Conservation (phyloP, 2,888 invertebrate genomes). For the Acheta domesticus region DNA sequence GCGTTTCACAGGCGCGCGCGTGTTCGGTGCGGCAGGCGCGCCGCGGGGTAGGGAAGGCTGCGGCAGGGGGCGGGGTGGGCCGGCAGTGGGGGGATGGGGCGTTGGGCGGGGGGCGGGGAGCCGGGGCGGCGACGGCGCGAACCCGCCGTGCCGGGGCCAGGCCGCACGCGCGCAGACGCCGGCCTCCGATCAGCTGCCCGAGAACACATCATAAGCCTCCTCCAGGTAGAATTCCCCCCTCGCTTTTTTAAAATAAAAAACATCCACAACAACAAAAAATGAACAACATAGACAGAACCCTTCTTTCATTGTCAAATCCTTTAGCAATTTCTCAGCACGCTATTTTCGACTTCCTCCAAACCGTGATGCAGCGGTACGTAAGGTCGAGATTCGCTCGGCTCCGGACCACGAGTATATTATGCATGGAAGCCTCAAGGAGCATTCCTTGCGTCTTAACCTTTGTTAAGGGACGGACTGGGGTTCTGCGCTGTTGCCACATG, state of each 20-base stretch:
- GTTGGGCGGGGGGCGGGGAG: no score
- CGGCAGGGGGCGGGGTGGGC: no score
- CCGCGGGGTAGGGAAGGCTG: no score
- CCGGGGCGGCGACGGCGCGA: no score
- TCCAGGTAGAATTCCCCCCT: no score
- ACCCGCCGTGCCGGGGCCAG: no score
- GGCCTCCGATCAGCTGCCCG: no score
- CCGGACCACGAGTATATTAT: slow-evolving; percentile 28
- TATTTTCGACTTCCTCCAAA: not conserved
- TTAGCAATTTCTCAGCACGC: not conserved
- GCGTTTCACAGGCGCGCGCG: not conserved
- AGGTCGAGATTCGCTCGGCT: slow-evolving; percentile 29
- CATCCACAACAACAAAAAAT: not conserved
- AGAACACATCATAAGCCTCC: no score
- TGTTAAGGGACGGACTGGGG: slow-evolving; percentile 29
- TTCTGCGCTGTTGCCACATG: slow-evolving; percentile 28
- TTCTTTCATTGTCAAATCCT: not conserved
- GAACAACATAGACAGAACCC: not conserved
- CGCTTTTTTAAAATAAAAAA: not conserved
- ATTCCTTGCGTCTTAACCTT: slow-evolving; percentile 31
- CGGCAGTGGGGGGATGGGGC: no score
- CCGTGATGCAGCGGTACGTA: slow-evolving; percentile 22
- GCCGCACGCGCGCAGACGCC: no score
- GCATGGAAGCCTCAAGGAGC: slow-evolving; percentile 30
- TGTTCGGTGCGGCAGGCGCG: no score